Evolutionary conservation across 1,140 invertebrate genomes (phyloP), one percentile per base, ranked within the genome.

Genomic region (Trichomalopsis sarcophagae): DNA sequence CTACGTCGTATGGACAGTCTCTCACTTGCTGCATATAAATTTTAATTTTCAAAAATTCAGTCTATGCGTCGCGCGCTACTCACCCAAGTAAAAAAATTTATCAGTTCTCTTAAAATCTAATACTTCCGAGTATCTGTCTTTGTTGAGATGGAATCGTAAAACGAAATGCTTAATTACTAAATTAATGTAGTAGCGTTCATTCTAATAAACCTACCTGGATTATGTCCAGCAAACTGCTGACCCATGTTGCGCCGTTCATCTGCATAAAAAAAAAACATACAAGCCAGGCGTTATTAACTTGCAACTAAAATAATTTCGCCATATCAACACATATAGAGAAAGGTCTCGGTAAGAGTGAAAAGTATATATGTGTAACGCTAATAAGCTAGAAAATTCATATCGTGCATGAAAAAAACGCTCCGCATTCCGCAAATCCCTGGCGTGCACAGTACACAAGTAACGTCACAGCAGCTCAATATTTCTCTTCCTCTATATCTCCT

Each of bases 181-280:
- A 36, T 36, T 36, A 36, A 36, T 36, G 5, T 36, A 36, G 33
- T 36, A 36, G 33, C 33, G 3, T 36, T 36, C 2, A 36, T 36
- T 36, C 36, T 1, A 77, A 79, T 33, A 23, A 85, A 88, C 78
- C 76, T 86, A 91, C 91, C 91, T 89, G 88, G 74, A 82, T 88
- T 90, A 66, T 76, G 86, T 85, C 87, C 88, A 14, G 82, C 68
- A 76, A 88, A 55, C 79, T 88, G 89, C 79, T 90, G 91, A n/a
- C 91, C 92, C 88, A 90, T 69, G 75, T 79, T 87, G 71, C 91
- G 91, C 88, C 92, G 92, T 75, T 93, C 92, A 93, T 91, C 92
- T 93, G 88, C 71, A 88, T 84, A 82, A 89, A 88, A 83, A 27
- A 27, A 83, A 88, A 79, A 85, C 10, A 55, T 21, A 68, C n/a